Percentiles rank a stretch among this genome's conserved stretches.
These are phyloP conservation scores for Meda fulgida DNA, from an alignment of 2,797 vertebrate genomes.

Conservation along the genomic window DNA sequence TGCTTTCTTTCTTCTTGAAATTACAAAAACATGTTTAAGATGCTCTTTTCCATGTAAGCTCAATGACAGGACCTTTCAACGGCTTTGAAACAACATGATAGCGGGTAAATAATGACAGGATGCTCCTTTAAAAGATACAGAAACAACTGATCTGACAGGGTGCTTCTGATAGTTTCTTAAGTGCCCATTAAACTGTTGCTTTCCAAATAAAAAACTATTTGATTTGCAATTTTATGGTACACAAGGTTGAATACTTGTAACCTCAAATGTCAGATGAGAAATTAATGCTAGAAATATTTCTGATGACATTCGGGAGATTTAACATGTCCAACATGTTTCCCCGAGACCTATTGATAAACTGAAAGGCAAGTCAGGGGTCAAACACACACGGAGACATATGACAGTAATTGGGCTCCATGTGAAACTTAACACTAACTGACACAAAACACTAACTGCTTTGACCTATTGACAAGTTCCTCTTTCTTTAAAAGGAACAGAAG, in stretches of 20 bases:
- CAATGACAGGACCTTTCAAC: neutral
- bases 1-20: neutral
- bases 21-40: neutral
- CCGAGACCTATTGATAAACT: constrained; percentile 43
- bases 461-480: constrained; percentile 54
- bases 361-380: constrained; percentile 29
- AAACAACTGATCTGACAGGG: neutral
- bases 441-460: constrained; percentile 38
- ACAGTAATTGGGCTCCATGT: constrained; percentile 41
- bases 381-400: constrained; percentile 34
- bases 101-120: neutral
- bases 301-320: neutral
- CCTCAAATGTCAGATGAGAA: neutral
- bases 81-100: neutral
- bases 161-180: neutral
- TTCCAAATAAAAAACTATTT: neutral
- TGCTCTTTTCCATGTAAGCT: neutral
- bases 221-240: neutral
- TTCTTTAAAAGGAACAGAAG: constrained; percentile 46
- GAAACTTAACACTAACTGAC: constrained; percentile 32
- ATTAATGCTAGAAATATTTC: neutral
- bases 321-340: constrained; percentile 13
- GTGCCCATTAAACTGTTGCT: neutral
- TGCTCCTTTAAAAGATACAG: neutral
- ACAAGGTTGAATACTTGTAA: neutral